These are phyloP conservation scores for Amiota mariae DNA, from an alignment of 2,888 invertebrate genomes.

Conservation along the genomic window DNA sequence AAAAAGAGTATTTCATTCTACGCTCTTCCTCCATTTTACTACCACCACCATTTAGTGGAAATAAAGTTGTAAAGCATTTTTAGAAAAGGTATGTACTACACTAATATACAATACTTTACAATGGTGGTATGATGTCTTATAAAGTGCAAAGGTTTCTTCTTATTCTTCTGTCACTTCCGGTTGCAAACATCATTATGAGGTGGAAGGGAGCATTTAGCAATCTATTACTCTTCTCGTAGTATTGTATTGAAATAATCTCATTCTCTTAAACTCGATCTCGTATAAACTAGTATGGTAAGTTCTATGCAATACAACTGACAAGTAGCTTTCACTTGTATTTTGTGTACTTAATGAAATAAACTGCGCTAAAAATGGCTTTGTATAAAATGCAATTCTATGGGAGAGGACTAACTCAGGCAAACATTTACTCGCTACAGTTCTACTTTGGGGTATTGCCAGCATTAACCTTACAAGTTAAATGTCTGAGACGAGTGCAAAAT, in stretches of 20 bases:
- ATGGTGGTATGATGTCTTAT: too few species aligned
- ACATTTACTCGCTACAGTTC: too few species aligned
- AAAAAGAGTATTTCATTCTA: slow-evolving; percentile 7
- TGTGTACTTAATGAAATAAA: slow-evolving; percentile 60
- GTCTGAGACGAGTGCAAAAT: too few species aligned
- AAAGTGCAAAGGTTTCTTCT: too few species aligned
- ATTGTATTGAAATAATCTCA: too few species aligned
- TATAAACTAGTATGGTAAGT: too few species aligned
- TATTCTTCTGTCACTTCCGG: neutral
- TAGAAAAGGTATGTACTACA: neutral
- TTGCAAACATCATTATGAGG: slow-evolving; percentile 6
- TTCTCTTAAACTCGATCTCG: too few species aligned
- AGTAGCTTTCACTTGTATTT: slow-evolving; percentile 40
- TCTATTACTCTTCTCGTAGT: too few species aligned
- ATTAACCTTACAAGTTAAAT: too few species aligned
- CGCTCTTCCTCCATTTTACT: neutral
- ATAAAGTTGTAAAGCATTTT: slow-evolving; percentile 44
- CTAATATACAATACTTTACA: too few species aligned
- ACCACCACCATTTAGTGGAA: slow-evolving; percentile 44
- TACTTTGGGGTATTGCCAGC: too few species aligned
- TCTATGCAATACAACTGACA: neutral
- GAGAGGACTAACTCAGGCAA: too few species aligned
- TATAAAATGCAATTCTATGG: slow-evolving; percentile 3
- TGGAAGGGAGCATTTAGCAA: neutral
- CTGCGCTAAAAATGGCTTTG: slow-evolving; percentile 36